Evolutionary conservation across 2,113 vertebrate genomes (phyloP).

Genomic region (Petromus typicus): DNA sequence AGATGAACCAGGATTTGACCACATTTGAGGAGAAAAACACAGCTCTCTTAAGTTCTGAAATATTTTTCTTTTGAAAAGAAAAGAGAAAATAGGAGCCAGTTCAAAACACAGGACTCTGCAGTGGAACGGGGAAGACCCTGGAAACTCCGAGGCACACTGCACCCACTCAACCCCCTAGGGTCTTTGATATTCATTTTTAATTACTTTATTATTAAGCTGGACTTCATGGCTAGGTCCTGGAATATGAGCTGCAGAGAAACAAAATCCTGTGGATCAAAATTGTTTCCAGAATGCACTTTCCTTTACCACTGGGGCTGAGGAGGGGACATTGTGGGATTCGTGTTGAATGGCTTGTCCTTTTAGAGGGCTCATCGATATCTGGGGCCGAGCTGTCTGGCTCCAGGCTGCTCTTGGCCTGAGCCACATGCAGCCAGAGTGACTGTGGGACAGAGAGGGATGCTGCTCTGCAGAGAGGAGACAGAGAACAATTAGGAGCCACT

Average conservation of each 20-base stretch:
- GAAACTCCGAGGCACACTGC: background rate
- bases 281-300: constrained; percentile 22
- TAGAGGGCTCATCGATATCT: background rate
- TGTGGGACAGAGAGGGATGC: background rate
- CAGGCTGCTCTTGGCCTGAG: background rate
- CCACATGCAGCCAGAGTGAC: background rate
- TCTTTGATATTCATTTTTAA: constrained; percentile 23
- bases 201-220: constrained; percentile 27
- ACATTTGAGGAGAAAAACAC: background rate
- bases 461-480: background rate
- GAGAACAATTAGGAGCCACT: background rate
- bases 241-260: background rate
- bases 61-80: background rate
- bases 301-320: background rate
- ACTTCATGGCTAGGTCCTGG: background rate
- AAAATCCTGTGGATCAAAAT: background rate
- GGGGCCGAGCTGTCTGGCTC: constrained; percentile 15
- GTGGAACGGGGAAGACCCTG: fast-evolving
- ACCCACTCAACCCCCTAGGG: background rate
- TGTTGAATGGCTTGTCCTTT: background rate
- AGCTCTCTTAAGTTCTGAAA: background rate
- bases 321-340: background rate
- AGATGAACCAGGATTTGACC: background rate
- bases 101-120: background rate
- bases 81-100: background rate